Evolutionary conservation across 2,797 vertebrate genomes (phyloP), one percentile per base, ranked within the genome.

Genomic region (Crocidura indochinensis): DNA sequence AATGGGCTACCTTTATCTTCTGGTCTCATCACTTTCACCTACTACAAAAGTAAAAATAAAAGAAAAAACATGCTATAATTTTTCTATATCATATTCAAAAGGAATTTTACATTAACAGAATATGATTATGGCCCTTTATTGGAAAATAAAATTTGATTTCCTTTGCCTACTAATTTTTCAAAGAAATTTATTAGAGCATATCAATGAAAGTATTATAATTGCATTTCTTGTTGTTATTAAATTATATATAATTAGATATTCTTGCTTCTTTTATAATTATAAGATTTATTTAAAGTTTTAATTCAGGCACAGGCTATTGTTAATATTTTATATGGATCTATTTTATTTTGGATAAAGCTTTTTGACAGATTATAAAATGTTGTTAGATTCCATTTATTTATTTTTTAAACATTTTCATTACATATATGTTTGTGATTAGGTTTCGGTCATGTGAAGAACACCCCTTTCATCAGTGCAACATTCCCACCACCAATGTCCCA

Each of bases 341-440:
- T 93, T 93, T 95, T 97, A 92, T 96, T 96, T 96, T 91, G 83
- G 93, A 90, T 93, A 91, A 96, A 87, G 79, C 74, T 88, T 95
- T 97, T 93, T 96, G 95, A 95, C 94, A 96, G 86, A 84, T 88
- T 85, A 62, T 95, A 95, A 86, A 79, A 90, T 96, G 81, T 96
- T 96, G 87, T 95, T 93, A n/a, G n/a, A n/a, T n/a, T n/a, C n/a
- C n/a, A n/a, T n/a, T n/a, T n/a, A n/a, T n/a, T n/a, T n/a, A n/a
- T n/a, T n/a, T n/a, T n/a, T n/a, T n/a, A n/a, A n/a, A n/a, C n/a
- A n/a, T n/a, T n/a, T n/a, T n/a, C n/a, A n/a, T n/a, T n/a, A n/a
- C n/a, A n/a, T n/a, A n/a, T n/a, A n/a, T n/a, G n/a, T n/a, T n/a
- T n/a, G n/a, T n/a, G n/a, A n/a, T n/a, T n/a, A n/a, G n/a, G n/a